phyloP scores from a whole-genome alignment of 2,888 invertebrate genomes.

The Rhopalosiphum nymphaeae region DNA sequence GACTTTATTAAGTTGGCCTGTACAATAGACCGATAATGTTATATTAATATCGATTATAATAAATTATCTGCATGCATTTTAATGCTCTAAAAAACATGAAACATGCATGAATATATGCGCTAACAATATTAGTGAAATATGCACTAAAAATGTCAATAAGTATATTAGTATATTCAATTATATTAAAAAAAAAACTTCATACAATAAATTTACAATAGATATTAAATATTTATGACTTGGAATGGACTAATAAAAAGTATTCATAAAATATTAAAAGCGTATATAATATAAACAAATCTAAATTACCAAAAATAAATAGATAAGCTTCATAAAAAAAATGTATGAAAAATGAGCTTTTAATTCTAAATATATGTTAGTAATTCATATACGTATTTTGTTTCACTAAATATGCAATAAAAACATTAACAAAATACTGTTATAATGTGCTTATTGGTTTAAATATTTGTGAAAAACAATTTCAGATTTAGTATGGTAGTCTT shows the following conservation, averaged over 20 bases:
- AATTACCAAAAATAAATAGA: not conserved
- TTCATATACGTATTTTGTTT: not conserved
- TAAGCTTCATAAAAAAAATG: not conserved
- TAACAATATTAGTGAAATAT: not conserved
- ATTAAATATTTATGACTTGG: not conserved
- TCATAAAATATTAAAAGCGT: not conserved
- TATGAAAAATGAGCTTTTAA: not conserved
- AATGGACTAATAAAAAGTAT: not conserved
- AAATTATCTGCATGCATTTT: not conserved
- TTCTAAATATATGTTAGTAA: not conserved
- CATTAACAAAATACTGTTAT: not conserved
- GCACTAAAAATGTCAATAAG: not conserved
- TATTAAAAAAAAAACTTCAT: not conserved
- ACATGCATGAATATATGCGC: not conserved
- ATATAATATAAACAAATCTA: not conserved
- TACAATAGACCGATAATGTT: not conserved
- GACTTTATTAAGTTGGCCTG: constrained; percentile 49
- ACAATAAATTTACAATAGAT: not conserved
- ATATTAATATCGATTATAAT: not conserved
- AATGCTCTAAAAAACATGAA: not conserved
- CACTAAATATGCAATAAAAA: not conserved
- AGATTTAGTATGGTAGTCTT: not conserved
- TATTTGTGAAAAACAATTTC: not conserved
- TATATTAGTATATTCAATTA: no score
- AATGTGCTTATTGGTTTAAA: not conserved